Evolutionary conservation across 2,888 invertebrate species (phyloP), one percentile per base, ranked within the genome.

Genomic region (Atrina japonica): DNA sequence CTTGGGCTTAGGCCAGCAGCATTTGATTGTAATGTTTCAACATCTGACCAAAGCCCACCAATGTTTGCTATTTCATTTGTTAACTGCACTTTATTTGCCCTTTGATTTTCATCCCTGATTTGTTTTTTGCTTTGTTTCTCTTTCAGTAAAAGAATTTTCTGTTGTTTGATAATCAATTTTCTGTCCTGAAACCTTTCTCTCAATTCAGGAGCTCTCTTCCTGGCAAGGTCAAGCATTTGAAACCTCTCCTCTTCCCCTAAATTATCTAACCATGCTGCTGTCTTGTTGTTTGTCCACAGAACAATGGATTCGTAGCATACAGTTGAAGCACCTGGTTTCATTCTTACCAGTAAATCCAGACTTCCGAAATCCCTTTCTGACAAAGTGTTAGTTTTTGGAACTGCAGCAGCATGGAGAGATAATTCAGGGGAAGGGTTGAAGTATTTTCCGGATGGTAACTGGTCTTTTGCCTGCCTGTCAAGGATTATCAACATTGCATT

Each of bases 241-340:
- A 27, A 5, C 16, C 41, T n/a, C 35, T 67, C 45, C 18, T 50
- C 43, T 14, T 35, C 11, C 18, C 53, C 18, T 25, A 58, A 9
- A 14, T 5, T 29, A 27, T 49, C 49, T 9, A 74, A 55, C 75
- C 69, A 69, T 0, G 27, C 16, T 29, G 66, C 23, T 21, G 72
- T 69, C 52, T 72, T 53, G 59, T 75, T 71, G 41, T 75, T 65
- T 14, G 66, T 40, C 75, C 75, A 75, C 65, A 75, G 50, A 40
- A 72, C 66, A 9, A 75, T 47, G 0, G 66, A 45, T 29, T 71
- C 71, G n/a, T 53, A 59, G 2, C 63, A 47, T 56, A 30, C 41
- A 14, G 60, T 41, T 1, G 64, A 47, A n/a, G 59, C 64, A 16
- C 27, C 35, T 40, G 74, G 74, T 49, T 74, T 74, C 25, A 55